Percentiles rank a stretch among this genome's conserved stretches.
These are phyloP conservation scores for Camptogramma bilineatum DNA, from an alignment of 2,888 invertebrate species.

Conservation along the genomic window DNA sequence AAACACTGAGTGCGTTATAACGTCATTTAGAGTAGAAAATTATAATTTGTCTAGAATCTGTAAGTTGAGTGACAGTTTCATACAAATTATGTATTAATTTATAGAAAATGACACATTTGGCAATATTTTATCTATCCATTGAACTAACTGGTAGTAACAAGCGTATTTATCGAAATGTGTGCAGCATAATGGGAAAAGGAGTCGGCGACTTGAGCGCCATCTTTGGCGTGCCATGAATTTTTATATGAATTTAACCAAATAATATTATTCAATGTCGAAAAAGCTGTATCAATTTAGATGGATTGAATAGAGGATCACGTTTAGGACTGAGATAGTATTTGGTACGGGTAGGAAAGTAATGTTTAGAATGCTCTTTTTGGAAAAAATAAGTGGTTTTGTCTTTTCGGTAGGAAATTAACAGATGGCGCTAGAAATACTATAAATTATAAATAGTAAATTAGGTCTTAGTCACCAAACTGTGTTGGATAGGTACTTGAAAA, in stretches of 20 bases:
- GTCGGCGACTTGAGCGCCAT: constrained; percentile 38
- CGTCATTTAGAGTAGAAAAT: constrained; percentile 3
- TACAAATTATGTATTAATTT: not conserved
- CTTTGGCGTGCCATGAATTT: constrained; percentile 17
- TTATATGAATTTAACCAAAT: constrained; percentile 34
- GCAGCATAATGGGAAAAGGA: constrained; percentile 41
- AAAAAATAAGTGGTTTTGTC: constrained; percentile 8
- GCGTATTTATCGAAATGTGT: constrained; percentile 10
- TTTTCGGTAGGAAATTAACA: constrained; percentile 21
- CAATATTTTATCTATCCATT: not conserved
- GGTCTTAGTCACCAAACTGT: constrained; percentile 7
- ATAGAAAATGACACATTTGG: no score
- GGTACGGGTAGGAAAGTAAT: constrained; percentile 25
- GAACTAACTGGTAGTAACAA: constrained; percentile 7
- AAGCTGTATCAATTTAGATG: constrained; percentile 19
- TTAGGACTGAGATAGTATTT: constrained; percentile 44
- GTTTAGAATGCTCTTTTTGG: constrained; percentile 18
- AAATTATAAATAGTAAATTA: constrained; percentile 4
- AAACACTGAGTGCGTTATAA: not conserved
- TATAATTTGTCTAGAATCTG: constrained; percentile 1
- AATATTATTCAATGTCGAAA: constrained; percentile 17
- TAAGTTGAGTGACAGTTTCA: constrained; percentile 10
- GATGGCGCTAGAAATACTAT: constrained; percentile 33
- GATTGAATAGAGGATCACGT: constrained; percentile 28
- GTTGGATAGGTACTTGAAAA: not conserved